Percentiles rank a stretch among this genome's conserved stretches.
phyloP scores from a whole-genome alignment of 2,113 vertebrate species.

The Hylia prasina region DNA sequence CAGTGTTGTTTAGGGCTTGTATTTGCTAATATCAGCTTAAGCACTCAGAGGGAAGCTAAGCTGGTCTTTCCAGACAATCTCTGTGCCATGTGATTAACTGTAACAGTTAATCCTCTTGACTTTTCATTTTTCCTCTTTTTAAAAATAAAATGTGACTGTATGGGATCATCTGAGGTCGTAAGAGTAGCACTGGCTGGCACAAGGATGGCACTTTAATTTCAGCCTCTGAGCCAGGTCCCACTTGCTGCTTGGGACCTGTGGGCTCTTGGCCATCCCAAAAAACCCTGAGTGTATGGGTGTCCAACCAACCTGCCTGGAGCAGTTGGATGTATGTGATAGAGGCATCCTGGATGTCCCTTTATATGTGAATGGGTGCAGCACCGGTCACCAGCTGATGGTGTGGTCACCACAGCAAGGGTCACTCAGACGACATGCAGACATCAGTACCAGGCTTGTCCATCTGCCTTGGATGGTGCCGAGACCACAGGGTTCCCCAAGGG shows the following conservation, averaged over 20 bases:
- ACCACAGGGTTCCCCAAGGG: background rate
- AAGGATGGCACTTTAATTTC: background rate
- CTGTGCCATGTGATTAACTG: background rate
- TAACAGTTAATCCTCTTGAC: constrained; percentile 3
- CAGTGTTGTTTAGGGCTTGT: background rate
- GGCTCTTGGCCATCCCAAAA: background rate
- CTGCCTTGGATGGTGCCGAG: background rate
- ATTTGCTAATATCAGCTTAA: constrained; percentile 12
- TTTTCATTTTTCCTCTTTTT: background rate
- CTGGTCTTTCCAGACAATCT: background rate
- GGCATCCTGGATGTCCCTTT: background rate
- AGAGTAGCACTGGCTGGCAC: background rate
- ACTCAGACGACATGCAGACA: rapidly evolving
- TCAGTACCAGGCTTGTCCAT: background rate
- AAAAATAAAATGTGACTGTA: background rate
- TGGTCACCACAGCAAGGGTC: too few relatives aligned
- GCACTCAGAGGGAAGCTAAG: background rate
- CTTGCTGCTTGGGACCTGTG: background rate
- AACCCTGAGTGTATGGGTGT: background rate
- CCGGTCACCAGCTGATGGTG: background rate
- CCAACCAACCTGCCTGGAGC: background rate
- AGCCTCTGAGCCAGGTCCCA: background rate
- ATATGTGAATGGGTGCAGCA: rapidly evolving
- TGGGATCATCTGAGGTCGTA: background rate
- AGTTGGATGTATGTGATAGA: background rate